A percentile compares a stretch with the other conserved stretches of the same genome.
Conservation (phyloP, 2,888 invertebrate genomes). For the Phlogophora meticulosa region DNA sequence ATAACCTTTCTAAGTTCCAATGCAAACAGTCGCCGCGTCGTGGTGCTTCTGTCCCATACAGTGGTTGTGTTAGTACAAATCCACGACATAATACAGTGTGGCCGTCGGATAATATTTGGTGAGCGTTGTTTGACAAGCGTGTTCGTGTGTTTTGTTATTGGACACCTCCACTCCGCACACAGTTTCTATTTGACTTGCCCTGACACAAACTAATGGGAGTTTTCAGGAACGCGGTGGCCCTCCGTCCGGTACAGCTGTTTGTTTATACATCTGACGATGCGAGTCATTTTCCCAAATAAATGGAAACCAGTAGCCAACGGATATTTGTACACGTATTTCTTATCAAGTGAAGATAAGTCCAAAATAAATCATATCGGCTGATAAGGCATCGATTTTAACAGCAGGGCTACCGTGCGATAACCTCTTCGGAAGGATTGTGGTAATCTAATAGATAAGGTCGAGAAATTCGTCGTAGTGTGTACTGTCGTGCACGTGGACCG, state of each 20-base stretch:
- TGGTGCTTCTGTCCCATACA: slow-evolving; percentile 82
- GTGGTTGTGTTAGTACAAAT: slow-evolving; percentile 84
- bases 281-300: slow-evolving; percentile 67
- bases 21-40: slow-evolving; percentile 77
- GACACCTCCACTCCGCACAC: slow-evolving; percentile 87
- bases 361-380: slow-evolving; percentile 83
- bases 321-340: slow-evolving; percentile 71
- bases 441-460: slow-evolving; percentile 84
- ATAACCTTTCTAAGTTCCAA: slow-evolving; percentile 82
- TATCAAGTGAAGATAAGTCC: slow-evolving; percentile 79
- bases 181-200: slow-evolving; percentile 85
- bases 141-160: slow-evolving; percentile 89
- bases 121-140: slow-evolving; percentile 88
- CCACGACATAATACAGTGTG: slow-evolving; percentile 85
- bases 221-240: slow-evolving; percentile 79
- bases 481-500: slow-evolving; percentile 77
- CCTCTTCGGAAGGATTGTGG: slow-evolving; percentile 77
- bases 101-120: slow-evolving; percentile 87
- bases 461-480: slow-evolving; percentile 75
- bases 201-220: slow-evolving; percentile 79
- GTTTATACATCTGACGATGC: slow-evolving; percentile 75
- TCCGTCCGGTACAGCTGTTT: slow-evolving; percentile 65
- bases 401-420: slow-evolving; percentile 86
- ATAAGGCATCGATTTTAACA: slow-evolving; percentile 83
- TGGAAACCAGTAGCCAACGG: slow-evolving; percentile 74